Conservation (phyloP, 2,888 invertebrate species). For the Malacosoma neustria region DNA sequence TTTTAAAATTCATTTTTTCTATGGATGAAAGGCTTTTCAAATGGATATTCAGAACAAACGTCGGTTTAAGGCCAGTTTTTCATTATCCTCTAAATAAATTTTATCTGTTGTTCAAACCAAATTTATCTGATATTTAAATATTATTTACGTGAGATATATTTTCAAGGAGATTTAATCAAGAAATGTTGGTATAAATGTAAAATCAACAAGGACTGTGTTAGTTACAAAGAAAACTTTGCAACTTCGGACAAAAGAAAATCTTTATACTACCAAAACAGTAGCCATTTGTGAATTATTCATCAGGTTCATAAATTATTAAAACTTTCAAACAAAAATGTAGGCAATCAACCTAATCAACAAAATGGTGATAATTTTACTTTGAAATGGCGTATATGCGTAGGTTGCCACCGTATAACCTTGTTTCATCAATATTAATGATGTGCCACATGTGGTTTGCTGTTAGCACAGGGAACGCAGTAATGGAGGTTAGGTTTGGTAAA, state of each 20-base stretch:
- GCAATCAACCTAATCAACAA: too few species aligned
- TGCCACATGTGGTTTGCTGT: neutral
- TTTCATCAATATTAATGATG: neutral
- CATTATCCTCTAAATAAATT: neutral
- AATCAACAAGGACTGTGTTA: neutral
- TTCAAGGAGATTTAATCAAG: too few species aligned
- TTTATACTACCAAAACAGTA: constrained; percentile 9
- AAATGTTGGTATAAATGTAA: neutral
- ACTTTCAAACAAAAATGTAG: neutral
- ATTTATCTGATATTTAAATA: neutral
- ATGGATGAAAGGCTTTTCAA: neutral
- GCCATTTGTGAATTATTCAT: constrained; percentile 1
- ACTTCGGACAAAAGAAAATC: constrained; percentile 10
- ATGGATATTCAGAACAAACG: neutral
- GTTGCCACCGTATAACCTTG: neutral
- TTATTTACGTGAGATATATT: too few species aligned
- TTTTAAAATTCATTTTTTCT: neutral
- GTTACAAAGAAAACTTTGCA: constrained; percentile 1
- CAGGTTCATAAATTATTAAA: neutral
- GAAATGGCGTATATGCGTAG: neutral
- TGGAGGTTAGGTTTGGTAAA: too few species aligned
- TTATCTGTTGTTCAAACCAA: neutral
- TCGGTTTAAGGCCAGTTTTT: neutral
- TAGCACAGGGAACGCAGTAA: too few species aligned
- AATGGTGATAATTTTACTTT: too few species aligned